phyloP scores from a whole-genome alignment of 1,140 invertebrate species.

The Neodiprion virginianus region DNA sequence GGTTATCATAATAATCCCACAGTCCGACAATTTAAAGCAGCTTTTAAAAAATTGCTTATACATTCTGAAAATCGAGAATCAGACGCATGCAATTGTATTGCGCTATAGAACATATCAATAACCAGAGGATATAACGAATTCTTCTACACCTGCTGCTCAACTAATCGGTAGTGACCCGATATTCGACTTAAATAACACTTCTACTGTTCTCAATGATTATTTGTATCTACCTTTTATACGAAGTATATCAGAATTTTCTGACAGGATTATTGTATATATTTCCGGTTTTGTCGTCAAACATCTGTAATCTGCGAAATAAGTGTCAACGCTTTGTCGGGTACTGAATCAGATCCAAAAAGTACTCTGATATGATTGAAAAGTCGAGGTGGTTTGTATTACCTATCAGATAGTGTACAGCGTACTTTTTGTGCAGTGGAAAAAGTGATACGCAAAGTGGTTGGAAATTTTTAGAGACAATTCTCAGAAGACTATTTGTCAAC shows the following conservation, averaged over 20 bases:
- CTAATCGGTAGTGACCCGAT: not conserved
- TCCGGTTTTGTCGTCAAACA: not conserved
- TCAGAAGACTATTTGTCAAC: not conserved
- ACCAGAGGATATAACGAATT: not conserved
- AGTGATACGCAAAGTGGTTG: not conserved
- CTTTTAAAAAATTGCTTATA: not conserved
- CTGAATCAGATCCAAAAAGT: not conserved
- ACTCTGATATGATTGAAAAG: not conserved
- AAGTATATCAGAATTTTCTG: not conserved
- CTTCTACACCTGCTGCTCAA: not conserved
- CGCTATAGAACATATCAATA: not conserved
- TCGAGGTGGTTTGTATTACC: not conserved
- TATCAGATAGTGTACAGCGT: not conserved
- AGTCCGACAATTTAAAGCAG: slow-evolving; percentile 30
- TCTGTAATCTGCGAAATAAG: not conserved
- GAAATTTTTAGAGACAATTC: not conserved
- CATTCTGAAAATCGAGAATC: not conserved
- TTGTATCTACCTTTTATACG: not conserved
- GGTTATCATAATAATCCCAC: slow-evolving; percentile 38
- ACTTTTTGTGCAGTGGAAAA: not conserved
- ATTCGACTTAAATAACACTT: not conserved
- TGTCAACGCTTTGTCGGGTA: not conserved
- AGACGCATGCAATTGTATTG: not conserved
- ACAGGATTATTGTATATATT: not conserved
- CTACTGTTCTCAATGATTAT: not conserved